Percentiles rank a stretch among this genome's conserved stretches.
Evolutionary conservation across 2,113 vertebrate genomes (phyloP).

Genomic region (Chaenogobius annularis): DNA sequence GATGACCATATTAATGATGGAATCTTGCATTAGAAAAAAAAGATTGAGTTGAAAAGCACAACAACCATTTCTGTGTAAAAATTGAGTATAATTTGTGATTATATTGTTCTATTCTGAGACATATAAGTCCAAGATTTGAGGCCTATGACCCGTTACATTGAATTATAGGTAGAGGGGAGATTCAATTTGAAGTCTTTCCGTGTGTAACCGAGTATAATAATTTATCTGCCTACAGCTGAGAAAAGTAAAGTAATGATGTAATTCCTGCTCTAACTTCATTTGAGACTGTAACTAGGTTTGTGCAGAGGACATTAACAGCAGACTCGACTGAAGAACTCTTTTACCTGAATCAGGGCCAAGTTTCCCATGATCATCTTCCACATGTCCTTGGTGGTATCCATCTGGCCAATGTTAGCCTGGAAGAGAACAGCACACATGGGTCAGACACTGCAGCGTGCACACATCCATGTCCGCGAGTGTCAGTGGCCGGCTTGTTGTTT

Average conservation of each 20-base stretch:
- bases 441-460: conserved; percentile 25
- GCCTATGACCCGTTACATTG: neutral
- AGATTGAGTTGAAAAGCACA: neutral
- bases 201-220: neutral
- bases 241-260: neutral
- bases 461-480: conserved; percentile 15
- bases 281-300: neutral
- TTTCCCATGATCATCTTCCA: conserved; percentile 97
- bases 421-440: conserved; percentile 41
- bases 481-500: conserved; percentile 7
- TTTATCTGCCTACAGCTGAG: neutral
- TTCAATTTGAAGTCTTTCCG: neutral
- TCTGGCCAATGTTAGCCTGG: conserved; percentile 97
- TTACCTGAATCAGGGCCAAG: conserved; percentile 96
- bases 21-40: neutral
- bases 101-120: neutral
- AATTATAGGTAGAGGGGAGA: neutral
- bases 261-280: conserved; percentile 1
- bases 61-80: neutral
- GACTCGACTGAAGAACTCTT: neutral
- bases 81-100: neutral
- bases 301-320: neutral
- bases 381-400: conserved; percentile 95
- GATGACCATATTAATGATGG: neutral
- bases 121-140: neutral